These are phyloP conservation scores for Pegoplata infirma DNA, from an alignment of 2,888 invertebrate species.

Conservation along the genomic window DNA sequence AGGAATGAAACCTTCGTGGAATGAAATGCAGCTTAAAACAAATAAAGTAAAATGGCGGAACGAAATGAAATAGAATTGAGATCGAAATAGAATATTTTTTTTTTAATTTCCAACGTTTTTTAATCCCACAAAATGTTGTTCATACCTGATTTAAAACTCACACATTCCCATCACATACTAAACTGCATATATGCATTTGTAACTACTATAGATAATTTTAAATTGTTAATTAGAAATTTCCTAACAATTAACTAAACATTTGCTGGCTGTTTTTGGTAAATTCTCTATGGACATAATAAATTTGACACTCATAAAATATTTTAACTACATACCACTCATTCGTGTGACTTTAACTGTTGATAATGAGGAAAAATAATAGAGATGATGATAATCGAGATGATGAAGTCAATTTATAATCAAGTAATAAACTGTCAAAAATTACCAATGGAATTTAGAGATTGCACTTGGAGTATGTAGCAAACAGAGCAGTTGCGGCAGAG, in stretches of 20 bases:
- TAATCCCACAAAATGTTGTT: too few species aligned
- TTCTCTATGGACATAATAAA: slow-evolving; percentile 53
- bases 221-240: slow-evolving; percentile 62
- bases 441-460: slow-evolving; percentile 60
- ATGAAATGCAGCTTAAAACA: too few species aligned
- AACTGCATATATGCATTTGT: not conserved
- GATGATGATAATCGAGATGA: slow-evolving; percentile 37
- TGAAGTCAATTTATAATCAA: slow-evolving; percentile 62
- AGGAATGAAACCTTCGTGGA: too few species aligned
- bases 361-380: not conserved
- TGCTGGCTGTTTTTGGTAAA: slow-evolving; percentile 26
- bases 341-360: not conserved
- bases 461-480: slow-evolving; percentile 18
- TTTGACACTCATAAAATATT: slow-evolving; percentile 57
- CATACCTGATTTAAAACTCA: not conserved
- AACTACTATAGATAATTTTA: slow-evolving; percentile 59
- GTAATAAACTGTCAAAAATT: slow-evolving; percentile 63
- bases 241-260: slow-evolving; percentile 63
- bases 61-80: too few species aligned
- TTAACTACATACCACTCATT: slow-evolving; percentile 2
- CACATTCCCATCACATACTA: not conserved
- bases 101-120: too few species aligned
- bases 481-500: slow-evolving; percentile 20
- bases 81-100: too few species aligned
- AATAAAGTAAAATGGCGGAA: too few species aligned